Percentiles rank a stretch among this genome's conserved stretches.
Evolutionary conservation across 2,888 invertebrate genomes (phyloP).

Genomic region (Proisotoma minuta): DNA sequence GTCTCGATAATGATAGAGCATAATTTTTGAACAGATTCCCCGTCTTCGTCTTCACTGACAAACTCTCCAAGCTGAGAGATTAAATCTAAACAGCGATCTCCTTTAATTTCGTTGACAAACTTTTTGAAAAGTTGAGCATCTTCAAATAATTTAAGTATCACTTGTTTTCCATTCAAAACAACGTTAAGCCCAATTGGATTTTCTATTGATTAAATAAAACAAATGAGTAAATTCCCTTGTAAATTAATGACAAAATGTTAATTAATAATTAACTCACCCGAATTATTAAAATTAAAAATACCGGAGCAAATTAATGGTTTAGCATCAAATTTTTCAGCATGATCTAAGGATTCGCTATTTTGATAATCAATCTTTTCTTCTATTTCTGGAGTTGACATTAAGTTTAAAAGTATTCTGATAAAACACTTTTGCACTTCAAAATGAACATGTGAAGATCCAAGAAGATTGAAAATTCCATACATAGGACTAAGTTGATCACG

Average conservation of each 20-base stretch:
- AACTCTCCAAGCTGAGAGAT: slow-evolving; percentile 31
- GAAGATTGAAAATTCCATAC: slow-evolving; percentile 27
- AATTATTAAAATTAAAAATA: slow-evolving; percentile 20
- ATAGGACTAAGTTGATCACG: slow-evolving; percentile 26
- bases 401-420: slow-evolving; percentile 32
- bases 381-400: slow-evolving; percentile 22
- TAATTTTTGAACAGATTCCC: slow-evolving; percentile 21
- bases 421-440: slow-evolving; percentile 36
- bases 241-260: neutral
- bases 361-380: slow-evolving; percentile 1
- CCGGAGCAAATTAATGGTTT: slow-evolving; percentile 16
- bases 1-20: slow-evolving; percentile 35
- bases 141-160: slow-evolving; percentile 32
- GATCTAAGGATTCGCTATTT: neutral
- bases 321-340: slow-evolving; percentile 6
- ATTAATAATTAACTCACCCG: slow-evolving; percentile 9
- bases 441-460: slow-evolving; percentile 20
- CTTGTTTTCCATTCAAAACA: slow-evolving; percentile 26
- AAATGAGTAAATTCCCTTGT: slow-evolving; percentile 1
- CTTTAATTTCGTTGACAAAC: slow-evolving; percentile 23
- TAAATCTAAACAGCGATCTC: slow-evolving; percentile 23
- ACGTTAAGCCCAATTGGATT: slow-evolving; percentile 29
- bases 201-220: slow-evolving; percentile 15
- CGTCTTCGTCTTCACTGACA: slow-evolving; percentile 10
- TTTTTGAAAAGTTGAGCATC: slow-evolving; percentile 28